Evolutionary conservation across 2,888 invertebrate genomes (phyloP).

Genomic region (Catocala nupta): DNA sequence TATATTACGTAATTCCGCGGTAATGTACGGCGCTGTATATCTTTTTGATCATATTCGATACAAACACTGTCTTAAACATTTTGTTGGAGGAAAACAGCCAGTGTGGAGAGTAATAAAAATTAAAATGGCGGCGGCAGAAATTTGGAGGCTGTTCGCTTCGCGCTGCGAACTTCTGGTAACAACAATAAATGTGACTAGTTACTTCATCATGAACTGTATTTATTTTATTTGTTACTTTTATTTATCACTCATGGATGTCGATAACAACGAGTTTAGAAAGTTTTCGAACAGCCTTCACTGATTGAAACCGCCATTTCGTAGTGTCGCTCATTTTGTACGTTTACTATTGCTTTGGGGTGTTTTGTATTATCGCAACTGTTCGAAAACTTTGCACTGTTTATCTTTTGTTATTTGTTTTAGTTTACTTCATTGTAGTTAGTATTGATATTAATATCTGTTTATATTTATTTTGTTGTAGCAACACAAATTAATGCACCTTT

Average conservation of each 20-base stretch:
- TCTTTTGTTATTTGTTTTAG: slow-evolving; percentile 53
- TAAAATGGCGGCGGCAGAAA: slow-evolving; percentile 86
- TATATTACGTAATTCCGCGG: slow-evolving; percentile 27
- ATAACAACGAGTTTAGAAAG: slow-evolving; percentile 77
- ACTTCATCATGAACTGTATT: slow-evolving; percentile 72
- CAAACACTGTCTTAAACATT: slow-evolving; percentile 90
- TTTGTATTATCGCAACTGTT: slow-evolving; percentile 84
- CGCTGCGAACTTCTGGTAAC: slow-evolving; percentile 81
- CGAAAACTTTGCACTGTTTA: slow-evolving; percentile 87
- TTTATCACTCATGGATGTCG: slow-evolving; percentile 75
- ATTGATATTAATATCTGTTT: slow-evolving; percentile 17
- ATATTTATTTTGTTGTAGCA: slow-evolving; percentile 22
- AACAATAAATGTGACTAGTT: slow-evolving; percentile 73
- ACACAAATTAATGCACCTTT: slow-evolving; percentile 8
- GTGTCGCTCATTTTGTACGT: slow-evolving; percentile 62
- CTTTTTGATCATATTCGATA: slow-evolving; percentile 75
- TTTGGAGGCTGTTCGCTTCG: slow-evolving; percentile 87
- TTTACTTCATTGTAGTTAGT: slow-evolving; percentile 38
- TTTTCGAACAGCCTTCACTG: slow-evolving; percentile 90
- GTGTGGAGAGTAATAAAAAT: slow-evolving; percentile 62
- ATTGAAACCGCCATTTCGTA: slow-evolving; percentile 83
- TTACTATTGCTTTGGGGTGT: slow-evolving; percentile 69
- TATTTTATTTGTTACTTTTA: slow-evolving; percentile 72
- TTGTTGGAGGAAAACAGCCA: slow-evolving; percentile 75
- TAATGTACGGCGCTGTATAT: slow-evolving; percentile 28